These are phyloP conservation scores for Myotis lucifugus DNA, from an alignment of 2,113 vertebrate species.

Conservation along the genomic window DNA sequence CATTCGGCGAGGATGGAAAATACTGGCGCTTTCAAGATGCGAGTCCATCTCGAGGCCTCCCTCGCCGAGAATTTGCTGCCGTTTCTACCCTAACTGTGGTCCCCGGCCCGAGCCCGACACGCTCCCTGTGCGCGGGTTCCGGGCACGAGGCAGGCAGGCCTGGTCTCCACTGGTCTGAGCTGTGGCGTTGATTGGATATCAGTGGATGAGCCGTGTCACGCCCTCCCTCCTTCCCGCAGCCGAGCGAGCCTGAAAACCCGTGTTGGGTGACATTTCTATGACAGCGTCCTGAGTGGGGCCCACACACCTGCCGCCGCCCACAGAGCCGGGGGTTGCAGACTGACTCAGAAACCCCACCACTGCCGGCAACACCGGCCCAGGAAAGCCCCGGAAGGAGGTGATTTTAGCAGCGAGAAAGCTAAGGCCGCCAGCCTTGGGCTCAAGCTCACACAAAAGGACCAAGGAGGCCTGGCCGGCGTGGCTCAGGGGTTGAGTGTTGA, in stretches of 20 bases:
- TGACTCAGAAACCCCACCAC: neutral
- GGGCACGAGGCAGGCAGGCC: neutral
- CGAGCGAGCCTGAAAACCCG: accelerated
- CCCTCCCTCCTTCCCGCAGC: neutral
- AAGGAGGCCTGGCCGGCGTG: too few relatives aligned
- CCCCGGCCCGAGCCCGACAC: accelerated
- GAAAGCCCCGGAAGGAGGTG: neutral
- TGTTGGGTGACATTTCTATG: neutral
- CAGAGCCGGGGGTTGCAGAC: accelerated
- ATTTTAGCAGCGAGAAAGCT: neutral
- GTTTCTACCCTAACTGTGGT: neutral
- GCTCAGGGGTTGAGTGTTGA: too few relatives aligned
- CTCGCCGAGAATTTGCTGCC: neutral
- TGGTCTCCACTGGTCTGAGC: neutral
- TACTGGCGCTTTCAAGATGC: conserved; percentile 82
- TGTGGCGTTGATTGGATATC: neutral
- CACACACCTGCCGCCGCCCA: accelerated
- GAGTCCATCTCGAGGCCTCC: conserved; percentile 81
- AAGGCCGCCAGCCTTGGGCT: neutral
- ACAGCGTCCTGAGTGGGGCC: neutral
- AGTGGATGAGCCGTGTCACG: too few relatives aligned
- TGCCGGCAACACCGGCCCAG: neutral
- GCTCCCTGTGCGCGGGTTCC: neutral
- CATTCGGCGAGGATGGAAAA: conserved; percentile 84
- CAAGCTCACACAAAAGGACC: neutral